Evolutionary conservation across 2,113 vertebrate genomes (phyloP).

Genomic region (Oxyruncus cristatus): DNA sequence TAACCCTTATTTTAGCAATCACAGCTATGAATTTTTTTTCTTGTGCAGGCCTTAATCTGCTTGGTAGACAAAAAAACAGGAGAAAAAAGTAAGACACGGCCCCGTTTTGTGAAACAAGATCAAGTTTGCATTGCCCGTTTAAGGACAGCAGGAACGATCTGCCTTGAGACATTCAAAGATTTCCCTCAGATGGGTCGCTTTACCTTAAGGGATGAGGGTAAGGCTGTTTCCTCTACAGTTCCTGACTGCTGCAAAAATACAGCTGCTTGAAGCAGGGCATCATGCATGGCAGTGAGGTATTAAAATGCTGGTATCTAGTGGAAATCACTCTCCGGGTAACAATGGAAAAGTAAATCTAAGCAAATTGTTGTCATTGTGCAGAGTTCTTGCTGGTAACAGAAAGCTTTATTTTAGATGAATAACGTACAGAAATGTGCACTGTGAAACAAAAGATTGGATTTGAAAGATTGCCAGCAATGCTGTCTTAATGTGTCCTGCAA

Average conservation of each 20-base stretch:
- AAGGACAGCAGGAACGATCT: conserved; percentile 94
- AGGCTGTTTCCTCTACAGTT: conserved; percentile 5
- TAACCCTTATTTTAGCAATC: neutral
- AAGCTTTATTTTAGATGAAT: neutral
- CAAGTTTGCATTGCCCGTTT: conserved; percentile 97
- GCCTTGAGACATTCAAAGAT: conserved; percentile 99
- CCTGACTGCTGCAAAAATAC: neutral
- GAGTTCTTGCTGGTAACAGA: neutral
- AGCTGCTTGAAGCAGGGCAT: neutral
- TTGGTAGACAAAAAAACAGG: conserved; percentile 99
- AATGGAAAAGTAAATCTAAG: neutral
- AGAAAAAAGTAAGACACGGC: conserved; percentile 96
- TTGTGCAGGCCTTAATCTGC: conserved; percentile 94
- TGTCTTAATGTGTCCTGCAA: neutral
- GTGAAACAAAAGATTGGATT: neutral
- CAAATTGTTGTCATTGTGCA: neutral
- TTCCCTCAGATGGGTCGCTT: conserved; percentile 99
- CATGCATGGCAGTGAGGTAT: neutral
- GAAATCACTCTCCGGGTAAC: neutral
- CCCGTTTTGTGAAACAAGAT: conserved; percentile 98
- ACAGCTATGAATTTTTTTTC: neutral
- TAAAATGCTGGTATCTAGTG: neutral
- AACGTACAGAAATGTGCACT: neutral
- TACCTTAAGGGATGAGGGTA: conserved; percentile 97
- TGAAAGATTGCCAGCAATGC: neutral